These are phyloP conservation scores for Galleria mellonella DNA, from an alignment of 1,140 invertebrate species.

Conservation along the genomic window DNA sequence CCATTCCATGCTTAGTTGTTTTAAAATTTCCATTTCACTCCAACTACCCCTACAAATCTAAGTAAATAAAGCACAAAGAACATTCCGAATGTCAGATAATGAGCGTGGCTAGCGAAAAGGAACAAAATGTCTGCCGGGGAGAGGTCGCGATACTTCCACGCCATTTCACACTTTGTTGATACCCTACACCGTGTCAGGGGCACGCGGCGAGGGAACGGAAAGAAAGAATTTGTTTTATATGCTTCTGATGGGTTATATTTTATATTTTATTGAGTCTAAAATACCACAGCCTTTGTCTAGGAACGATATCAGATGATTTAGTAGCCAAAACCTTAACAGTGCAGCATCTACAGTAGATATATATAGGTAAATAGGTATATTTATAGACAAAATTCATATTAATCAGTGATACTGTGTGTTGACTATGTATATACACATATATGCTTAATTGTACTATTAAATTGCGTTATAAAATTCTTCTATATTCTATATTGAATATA, in stretches of 20 bases:
- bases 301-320: too few relatives aligned
- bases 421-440: too few relatives aligned
- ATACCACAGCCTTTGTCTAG: not conserved
- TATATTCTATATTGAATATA: too few relatives aligned
- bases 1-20: too few relatives aligned
- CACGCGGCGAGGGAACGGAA: slow-evolving; percentile 28
- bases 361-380: too few relatives aligned
- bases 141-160: slow-evolving; percentile 59
- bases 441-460: too few relatives aligned
- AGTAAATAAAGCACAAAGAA: slow-evolving; percentile 67
- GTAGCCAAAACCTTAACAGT: too few relatives aligned
- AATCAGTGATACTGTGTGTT: too few relatives aligned
- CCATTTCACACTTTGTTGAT: slow-evolving; percentile 64
- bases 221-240: not conserved
- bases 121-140: slow-evolving; percentile 48
- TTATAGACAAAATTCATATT: too few relatives aligned
- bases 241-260: not conserved
- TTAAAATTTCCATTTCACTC: not conserved
- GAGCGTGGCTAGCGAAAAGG: slow-evolving; percentile 56
- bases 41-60: slow-evolving; percentile 2
- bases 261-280: not conserved
- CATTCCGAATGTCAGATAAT: slow-evolving; percentile 59
- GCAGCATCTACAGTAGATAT: too few relatives aligned
- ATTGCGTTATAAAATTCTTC: too few relatives aligned
- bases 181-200: slow-evolving; percentile 41